Evolutionary conservation across 2,888 invertebrate genomes (phyloP).

Genomic region (Cryptus viduatorius): DNA sequence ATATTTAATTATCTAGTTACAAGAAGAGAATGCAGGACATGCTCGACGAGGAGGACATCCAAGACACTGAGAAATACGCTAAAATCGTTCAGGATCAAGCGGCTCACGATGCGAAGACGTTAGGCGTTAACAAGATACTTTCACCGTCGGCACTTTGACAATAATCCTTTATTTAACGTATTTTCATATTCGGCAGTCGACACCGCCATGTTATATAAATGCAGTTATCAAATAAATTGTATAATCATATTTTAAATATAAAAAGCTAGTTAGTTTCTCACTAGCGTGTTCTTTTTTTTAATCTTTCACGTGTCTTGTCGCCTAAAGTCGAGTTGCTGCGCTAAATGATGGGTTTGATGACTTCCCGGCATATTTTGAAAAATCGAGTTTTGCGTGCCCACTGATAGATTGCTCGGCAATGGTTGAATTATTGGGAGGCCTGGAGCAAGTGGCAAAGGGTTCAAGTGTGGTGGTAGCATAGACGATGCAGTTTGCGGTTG

Average conservation of each 20-base stretch:
- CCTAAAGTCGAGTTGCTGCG: conserved; percentile 81
- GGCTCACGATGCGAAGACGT: conserved; percentile 81
- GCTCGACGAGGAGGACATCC: conserved; percentile 90
- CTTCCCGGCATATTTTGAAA: conserved; percentile 78
- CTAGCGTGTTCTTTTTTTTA: conserved; percentile 22
- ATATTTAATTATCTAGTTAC: conserved; percentile 88
- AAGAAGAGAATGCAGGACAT: conserved; percentile 92
- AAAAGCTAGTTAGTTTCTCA: conserved; percentile 6
- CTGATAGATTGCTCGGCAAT: conserved; percentile 80
- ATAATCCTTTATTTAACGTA: conserved; percentile 47
- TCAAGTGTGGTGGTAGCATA: conserved; percentile 84
- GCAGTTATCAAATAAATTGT: conserved; percentile 51
- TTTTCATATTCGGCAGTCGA: conserved; percentile 27
- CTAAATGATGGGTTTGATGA: conserved; percentile 76
- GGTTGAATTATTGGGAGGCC: conserved; percentile 81
- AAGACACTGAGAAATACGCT: conserved; percentile 83
- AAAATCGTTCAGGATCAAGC: conserved; percentile 83
- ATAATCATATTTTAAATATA: conserved; percentile 39
- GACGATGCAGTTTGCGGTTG: conserved; percentile 84
- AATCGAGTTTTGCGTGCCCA: conserved; percentile 78
- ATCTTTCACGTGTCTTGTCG: conserved; percentile 78
- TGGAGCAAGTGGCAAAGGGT: conserved; percentile 79
- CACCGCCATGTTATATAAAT: conserved; percentile 35
- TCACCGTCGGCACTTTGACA: conserved; percentile 75
- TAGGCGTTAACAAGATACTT: conserved; percentile 80